Evolutionary conservation across 2,888 invertebrate genomes (phyloP).

Genomic region (Tipula lateralis): DNA sequence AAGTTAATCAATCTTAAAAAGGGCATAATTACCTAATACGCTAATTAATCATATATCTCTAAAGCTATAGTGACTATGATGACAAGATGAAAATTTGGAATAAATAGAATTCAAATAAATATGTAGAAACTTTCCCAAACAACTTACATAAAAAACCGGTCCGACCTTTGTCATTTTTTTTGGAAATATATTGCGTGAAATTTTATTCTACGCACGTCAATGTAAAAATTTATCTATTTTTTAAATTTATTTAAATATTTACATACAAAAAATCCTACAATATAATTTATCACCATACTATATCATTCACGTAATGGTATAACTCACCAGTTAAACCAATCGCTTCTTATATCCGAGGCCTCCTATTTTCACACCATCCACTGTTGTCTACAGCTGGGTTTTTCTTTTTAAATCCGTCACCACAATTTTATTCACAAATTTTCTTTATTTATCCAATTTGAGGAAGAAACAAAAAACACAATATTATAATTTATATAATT

Average conservation of each 20-base stretch:
- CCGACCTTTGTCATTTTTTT: not conserved
- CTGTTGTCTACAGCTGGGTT: slow-evolving; percentile 34
- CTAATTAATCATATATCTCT: not conserved
- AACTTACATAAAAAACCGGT: not conserved
- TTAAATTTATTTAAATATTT: not conserved
- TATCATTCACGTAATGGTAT: too few species aligned
- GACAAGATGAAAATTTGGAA: not conserved
- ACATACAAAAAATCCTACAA: not conserved
- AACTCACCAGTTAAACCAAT: slow-evolving; percentile 35
- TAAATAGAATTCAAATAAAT: too few species aligned
- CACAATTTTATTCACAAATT: slow-evolving; percentile 28
- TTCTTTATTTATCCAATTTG: not conserved
- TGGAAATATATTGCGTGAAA: not conserved
- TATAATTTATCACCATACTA: not conserved
- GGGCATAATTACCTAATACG: not conserved
- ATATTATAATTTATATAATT: not conserved
- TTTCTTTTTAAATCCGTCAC: slow-evolving; percentile 33
- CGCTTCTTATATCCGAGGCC: slow-evolving; percentile 39
- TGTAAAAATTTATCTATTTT: not conserved
- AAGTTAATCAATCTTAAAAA: not conserved
- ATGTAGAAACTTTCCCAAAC: not conserved
- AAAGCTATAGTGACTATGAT: not conserved
- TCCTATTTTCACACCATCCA: slow-evolving; percentile 40
- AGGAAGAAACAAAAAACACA: not conserved
- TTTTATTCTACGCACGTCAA: not conserved